Evolutionary conservation across 2,113 vertebrate genomes (phyloP).

Genomic region (Indicator indicator): DNA sequence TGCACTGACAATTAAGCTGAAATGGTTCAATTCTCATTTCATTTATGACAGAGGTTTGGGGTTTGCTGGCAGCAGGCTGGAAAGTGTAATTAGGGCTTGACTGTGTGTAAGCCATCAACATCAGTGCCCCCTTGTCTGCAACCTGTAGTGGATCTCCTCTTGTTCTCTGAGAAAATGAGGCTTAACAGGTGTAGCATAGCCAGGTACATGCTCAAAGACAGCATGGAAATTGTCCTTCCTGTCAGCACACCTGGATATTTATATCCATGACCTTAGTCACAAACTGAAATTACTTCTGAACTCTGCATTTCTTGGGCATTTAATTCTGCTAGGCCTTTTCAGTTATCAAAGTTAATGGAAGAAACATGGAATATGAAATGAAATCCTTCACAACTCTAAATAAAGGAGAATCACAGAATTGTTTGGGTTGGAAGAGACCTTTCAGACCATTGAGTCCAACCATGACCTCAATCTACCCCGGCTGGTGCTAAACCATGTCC

Average conservation of each 20-base stretch:
- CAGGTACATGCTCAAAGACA: neutral
- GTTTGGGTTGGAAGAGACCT: no score
- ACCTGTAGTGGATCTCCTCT: neutral
- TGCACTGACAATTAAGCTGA: neutral
- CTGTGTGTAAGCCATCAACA: neutral
- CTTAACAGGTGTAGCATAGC: neutral
- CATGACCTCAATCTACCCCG: no score
- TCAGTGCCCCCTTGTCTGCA: neutral
- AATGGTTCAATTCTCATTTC: rapidly evolving
- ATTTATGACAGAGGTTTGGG: neutral
- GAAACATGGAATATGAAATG: neutral
- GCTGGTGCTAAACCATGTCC: no score
- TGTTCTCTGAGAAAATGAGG: neutral
- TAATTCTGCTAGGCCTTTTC: neutral
- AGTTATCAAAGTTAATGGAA: neutral
- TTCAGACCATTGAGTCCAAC: no score
- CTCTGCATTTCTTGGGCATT: neutral
- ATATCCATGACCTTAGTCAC: neutral
- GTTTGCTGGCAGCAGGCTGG: neutral
- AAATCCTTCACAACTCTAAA: neutral
- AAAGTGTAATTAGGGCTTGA: neutral
- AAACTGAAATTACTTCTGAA: rapidly evolving
- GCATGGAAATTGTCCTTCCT: neutral
- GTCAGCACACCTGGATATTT: neutral
- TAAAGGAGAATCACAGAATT: neutral